These are phyloP conservation scores for Ephialtes manifestator DNA, from an alignment of 2,888 invertebrate genomes.

Conservation along the genomic window DNA sequence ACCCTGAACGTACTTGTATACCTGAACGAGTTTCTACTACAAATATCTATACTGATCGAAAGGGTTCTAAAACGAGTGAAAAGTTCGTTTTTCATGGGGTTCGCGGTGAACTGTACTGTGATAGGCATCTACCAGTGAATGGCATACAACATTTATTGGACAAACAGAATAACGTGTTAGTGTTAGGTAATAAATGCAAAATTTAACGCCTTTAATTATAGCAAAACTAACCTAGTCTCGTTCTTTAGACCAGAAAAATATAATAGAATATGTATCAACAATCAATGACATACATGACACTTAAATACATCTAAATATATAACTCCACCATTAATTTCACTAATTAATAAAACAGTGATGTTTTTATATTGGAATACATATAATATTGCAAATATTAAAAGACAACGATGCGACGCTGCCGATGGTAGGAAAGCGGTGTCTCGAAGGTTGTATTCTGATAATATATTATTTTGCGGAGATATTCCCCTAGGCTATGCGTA, in stretches of 20 bases:
- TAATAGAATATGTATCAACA: too few relatives aligned
- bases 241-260: background rate
- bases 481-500: too few relatives aligned
- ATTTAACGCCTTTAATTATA: background rate
- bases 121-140: background rate
- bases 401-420: too few relatives aligned
- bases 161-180: background rate
- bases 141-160: too few relatives aligned
- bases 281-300: background rate
- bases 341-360: background rate
- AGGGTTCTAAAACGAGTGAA: slow-evolving; percentile 8
- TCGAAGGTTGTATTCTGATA: background rate
- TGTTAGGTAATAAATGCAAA: background rate
- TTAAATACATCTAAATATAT: too few relatives aligned
- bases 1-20: slow-evolving; percentile 25
- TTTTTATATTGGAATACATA: too few relatives aligned
- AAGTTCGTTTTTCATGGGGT: background rate
- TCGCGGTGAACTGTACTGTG: background rate
- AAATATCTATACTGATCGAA: slow-evolving; percentile 21
- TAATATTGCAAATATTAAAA: too few relatives aligned
- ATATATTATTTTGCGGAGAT: too few relatives aligned
- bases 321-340: background rate
- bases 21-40: slow-evolving; percentile 38
- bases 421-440: background rate
- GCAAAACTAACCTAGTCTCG: background rate